Base-by-base conservation (phyloP, 1,140 invertebrate genomes). In the Rhizoglyphus robini region DNA sequence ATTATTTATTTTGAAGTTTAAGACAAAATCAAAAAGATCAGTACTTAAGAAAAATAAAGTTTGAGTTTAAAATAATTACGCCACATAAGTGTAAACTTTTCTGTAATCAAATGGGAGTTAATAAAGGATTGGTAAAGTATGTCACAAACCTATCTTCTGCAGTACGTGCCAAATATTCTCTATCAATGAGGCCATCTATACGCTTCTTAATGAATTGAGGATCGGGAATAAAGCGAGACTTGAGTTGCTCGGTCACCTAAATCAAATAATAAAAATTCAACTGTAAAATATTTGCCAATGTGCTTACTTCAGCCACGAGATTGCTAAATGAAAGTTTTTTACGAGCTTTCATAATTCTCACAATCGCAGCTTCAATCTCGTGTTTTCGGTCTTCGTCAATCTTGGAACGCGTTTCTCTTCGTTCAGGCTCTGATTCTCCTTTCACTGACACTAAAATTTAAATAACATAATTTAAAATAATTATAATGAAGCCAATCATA, bases 381-480 rank as follows among this genome's bases (percentile, higher is more conserved):
- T 99, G 94, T 77, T 99, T 99, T 67, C 96, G 82, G 78, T 99
- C 96, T 77, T 99, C 96, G 75, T 99, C 96, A 15, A 97, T 93
- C 80, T 98, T 99, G 73, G 84, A 94, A 71, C 94, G 83, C 0
- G 95, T 99, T 79, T 99, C 96, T 75, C 90, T 87, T 68, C 96
- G 82, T 76, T 99, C 96, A 5, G 95, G 96, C 78, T 99, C 96
- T 32, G 91, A 94, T 78, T 99, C 96, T 41, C 93, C 93, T 78
- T 96, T 96, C 5, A 90, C 93, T 34, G 93, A 90, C 67, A 98
- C 93, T 88, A 71, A 47, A 76, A 70, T 18, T 34, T 20, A 69
- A 15, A 69, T 38, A 51, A 36, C 31, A 31, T 51, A 65, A 64
- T 8, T 36, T 59, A 23, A 68, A 65, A 47, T 63, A 31, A 63